A percentile compares a stretch with the other conserved stretches of the same genome.
Conservation (phyloP, 30 jellyfish, hydroid and myxozoan genomes). For the Catostylus mosaicus region DNA sequence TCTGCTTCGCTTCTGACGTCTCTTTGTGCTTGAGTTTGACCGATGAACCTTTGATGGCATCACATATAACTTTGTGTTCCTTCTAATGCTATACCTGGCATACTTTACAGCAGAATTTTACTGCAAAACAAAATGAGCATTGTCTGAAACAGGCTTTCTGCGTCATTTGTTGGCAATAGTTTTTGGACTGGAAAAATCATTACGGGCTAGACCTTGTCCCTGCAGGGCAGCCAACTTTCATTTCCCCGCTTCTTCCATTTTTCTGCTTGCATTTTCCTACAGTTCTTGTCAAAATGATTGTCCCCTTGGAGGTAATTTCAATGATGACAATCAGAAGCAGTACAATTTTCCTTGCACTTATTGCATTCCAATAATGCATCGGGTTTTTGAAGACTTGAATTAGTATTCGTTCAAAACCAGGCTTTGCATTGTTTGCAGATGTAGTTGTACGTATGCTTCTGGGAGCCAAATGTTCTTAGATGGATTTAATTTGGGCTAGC, state of each 20-base stretch:
- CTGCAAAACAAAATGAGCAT: constrained; percentile 9
- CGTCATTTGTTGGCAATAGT: background rate
- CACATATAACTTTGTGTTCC: constrained; percentile 10
- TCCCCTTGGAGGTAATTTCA: constrained; percentile 20
- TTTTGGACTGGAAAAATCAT: background rate
- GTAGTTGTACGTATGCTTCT: background rate
- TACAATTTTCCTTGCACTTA: background rate
- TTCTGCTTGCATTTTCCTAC: background rate
- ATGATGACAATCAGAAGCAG: background rate
- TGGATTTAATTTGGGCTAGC: constrained; percentile 1
- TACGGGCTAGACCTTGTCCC: background rate
- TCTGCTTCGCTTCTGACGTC: background rate
- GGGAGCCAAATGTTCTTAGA: background rate
- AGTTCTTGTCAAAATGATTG: background rate
- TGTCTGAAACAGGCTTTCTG: background rate
- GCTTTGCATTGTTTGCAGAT: background rate
- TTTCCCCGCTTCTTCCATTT: background rate
- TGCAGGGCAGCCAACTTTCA: background rate
- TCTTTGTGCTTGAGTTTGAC: background rate
- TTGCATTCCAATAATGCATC: constrained; percentile 7
- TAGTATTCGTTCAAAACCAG: background rate
- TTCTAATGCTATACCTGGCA: constrained; percentile 24
- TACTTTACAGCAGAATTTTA: constrained; percentile 1
- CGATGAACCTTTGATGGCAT: background rate
- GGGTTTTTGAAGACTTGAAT: no score